These are phyloP conservation scores for Schizaphis graminum DNA, from an alignment of 2,888 invertebrate species.

Conservation along the genomic window DNA sequence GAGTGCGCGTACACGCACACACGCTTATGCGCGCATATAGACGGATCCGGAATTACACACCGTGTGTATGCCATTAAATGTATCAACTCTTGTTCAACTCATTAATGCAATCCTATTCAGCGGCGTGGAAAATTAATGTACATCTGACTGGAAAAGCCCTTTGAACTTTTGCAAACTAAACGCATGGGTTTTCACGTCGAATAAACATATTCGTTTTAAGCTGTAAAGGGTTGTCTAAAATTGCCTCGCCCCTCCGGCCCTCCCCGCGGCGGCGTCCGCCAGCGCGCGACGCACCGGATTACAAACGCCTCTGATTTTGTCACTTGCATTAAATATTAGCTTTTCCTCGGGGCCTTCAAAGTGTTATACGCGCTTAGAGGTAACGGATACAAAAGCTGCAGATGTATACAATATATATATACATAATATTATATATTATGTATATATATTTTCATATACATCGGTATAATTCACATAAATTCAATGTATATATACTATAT, in stretches of 20 bases:
- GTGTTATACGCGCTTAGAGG: conserved; percentile 23
- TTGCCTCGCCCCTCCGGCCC: conserved; percentile 43
- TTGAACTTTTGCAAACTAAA: conserved; percentile 64
- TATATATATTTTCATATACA: background rate
- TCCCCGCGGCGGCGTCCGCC: conserved; percentile 1
- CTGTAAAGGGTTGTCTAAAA: conserved; percentile 65
- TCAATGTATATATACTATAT: background rate
- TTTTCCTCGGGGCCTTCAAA: conserved; percentile 52
- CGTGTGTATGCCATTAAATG: conserved; percentile 61
- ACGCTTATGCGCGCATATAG: background rate
- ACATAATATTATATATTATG: background rate
- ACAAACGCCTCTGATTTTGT: conserved; percentile 64
- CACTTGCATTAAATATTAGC: conserved; percentile 64
- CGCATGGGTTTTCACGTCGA: conserved; percentile 65
- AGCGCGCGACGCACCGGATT: conserved; percentile 9
- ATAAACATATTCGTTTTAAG: conserved; percentile 65
- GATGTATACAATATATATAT: background rate
- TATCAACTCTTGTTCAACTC: conserved; percentile 66
- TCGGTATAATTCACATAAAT: background rate
- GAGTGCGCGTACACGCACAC: background rate
- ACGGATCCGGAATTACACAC: conserved; percentile 49
- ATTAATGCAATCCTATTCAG: conserved; percentile 64
- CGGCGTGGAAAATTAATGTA: conserved; percentile 65
- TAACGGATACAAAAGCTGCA: conserved; percentile 48
- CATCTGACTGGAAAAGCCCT: conserved; percentile 65